These are phyloP conservation scores for Pyrgus malvae DNA, from an alignment of 2,888 invertebrate genomes.

Conservation along the genomic window DNA sequence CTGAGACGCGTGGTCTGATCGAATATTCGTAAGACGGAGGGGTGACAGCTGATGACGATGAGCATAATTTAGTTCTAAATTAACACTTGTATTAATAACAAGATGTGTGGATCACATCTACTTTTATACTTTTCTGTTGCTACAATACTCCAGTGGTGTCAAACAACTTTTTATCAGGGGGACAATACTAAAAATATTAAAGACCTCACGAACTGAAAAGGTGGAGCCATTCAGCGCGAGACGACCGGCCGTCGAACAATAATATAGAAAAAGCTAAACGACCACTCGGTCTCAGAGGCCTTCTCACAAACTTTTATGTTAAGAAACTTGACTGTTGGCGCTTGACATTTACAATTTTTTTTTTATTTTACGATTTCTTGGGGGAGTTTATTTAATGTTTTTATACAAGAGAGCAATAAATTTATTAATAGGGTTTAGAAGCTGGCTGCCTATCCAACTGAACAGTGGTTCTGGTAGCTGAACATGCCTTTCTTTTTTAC, in stretches of 20 bases:
- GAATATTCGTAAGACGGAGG: no score
- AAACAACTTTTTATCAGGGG: slow-evolving; percentile 16
- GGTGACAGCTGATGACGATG: no score
- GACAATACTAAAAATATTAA: slow-evolving; percentile 21
- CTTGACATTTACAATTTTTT: slow-evolving; percentile 71
- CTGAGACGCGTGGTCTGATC: no score
- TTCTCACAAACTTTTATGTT: slow-evolving; percentile 68
- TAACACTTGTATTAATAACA: no score
- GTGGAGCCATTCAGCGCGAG: slow-evolving; percentile 30
- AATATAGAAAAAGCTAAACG: slow-evolving; percentile 60
- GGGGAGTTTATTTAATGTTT: slow-evolving; percentile 55
- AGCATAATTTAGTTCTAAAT: no score
- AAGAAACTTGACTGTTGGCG: slow-evolving; percentile 70
- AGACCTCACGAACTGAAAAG: slow-evolving; percentile 18
- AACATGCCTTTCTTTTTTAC: no score
- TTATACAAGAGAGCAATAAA: no score
- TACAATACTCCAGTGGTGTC: background rate
- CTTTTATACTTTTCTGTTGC: no score
- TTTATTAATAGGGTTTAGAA: no score
- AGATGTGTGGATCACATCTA: no score
- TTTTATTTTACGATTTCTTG: slow-evolving; percentile 66
- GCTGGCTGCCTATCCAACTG: no score
- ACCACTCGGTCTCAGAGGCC: slow-evolving; percentile 53
- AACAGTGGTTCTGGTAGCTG: no score
- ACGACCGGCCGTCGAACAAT: slow-evolving; percentile 41